Base-by-base conservation (phyloP, 2,797 vertebrate species). In the Sphaeramia orbicularis region DNA sequence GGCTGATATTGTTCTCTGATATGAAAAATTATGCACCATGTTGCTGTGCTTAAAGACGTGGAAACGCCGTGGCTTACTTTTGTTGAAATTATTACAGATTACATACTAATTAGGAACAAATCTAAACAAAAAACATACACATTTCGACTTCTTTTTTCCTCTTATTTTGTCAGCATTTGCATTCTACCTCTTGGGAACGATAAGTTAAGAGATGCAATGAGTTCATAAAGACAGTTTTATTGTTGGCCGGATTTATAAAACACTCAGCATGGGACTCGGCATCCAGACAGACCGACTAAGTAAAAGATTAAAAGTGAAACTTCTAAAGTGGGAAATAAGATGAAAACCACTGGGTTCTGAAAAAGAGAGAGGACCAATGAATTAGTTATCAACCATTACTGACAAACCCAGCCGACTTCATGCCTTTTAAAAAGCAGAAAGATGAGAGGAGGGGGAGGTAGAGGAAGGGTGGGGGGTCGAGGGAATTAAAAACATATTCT, bases 311-410 rank as follows among this genome's bases (percentile, higher is more conserved):
- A 90, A 87, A 89, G 87, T 83, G 74, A 91, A 91, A 88, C 80
- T 90, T 92, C 55, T 77, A 66, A 86, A 87, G 78, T 78, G 63
- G 70, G 65, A 89, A 89, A 89, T 90, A 65, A 90, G 83, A 90
- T 87, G 76, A 90, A 88, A 89, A 89, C 74, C 68, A 80, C 66
- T 84, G 79, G 62, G 49, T 84, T 86, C 71, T 85, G 71, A 89
- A 81, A 91, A 43, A 69, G 71, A 76, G 75, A 77, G 80, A 81
- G 50, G 68, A 68, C 76, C 80, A 78, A 90, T 93, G 82, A 93
- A 93, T 92, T 90, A 91, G 81, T 91, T 83, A 92, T 94, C 81
- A 94, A 86, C 84, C 86, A 89, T 92, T 93, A 90, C 87, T 80
- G 77, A 87, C 85, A 82, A 90, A 91, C 73, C 78, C 82, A 35